Evolutionary conservation across 2,797 vertebrate genomes (phyloP), one percentile per base, ranked within the genome.

Genomic region (Sebastes baramenuke): DNA sequence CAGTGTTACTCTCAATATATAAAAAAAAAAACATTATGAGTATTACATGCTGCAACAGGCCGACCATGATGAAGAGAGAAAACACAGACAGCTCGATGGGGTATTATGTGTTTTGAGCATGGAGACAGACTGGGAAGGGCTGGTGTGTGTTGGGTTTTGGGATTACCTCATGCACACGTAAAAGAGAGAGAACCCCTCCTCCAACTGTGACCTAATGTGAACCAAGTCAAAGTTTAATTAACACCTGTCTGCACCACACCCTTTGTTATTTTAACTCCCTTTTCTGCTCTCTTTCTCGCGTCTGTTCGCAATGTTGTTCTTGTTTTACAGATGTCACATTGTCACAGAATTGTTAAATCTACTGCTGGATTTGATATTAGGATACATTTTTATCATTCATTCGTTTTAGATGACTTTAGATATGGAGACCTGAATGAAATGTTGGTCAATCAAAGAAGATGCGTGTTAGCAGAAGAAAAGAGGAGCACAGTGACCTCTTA

Each of bases 111-210:
- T 83, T 85, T 73, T 56, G 78, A 80, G 82, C 20, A 36, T 68
- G 49, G 77, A 91, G 89, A 87, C 81, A 83, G 85, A 90, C 82
- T 82, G 80, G 80, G 89, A 80, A 77, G 85, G 84, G 79, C 86
- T 79, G 79, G 24, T 78, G 67, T 72, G 75, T 87, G 90, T 88
- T 91, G 72, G 77, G 81, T 84, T 90, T 89, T 81, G 32, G 77
- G 89, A 94, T 95, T 92, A 95, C 90, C 85, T 95, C 87, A 90
- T 82, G 80, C 75, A 82, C 89, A 85, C 30, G 72, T 83, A 80
- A 90, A 54, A 80, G 72, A 24, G 24, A 24, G 69, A 86, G 75
- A 83, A 62, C 81, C 83, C 72, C 82, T 84, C 87, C 84, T 72
- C 87, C 81, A 82, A 77, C 84, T 60, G 78, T 86, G 84, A 91